Evolutionary conservation across 2,113 vertebrate genomes (phyloP).

Genomic region (Microtus pennsylvanicus): DNA sequence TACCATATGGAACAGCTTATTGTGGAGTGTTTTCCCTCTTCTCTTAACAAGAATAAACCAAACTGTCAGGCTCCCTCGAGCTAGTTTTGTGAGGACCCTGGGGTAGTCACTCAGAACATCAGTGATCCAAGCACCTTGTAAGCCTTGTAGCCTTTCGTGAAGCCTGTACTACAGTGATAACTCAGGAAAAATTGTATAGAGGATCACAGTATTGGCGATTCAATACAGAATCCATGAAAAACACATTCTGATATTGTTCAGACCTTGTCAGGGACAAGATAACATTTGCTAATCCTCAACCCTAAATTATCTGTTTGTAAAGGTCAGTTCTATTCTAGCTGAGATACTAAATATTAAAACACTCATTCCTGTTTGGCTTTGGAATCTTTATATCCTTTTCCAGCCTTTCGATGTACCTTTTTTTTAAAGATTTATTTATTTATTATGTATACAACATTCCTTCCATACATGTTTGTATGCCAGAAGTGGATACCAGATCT

Average conservation of each 20-base stretch:
- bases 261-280: conserved; percentile 25
- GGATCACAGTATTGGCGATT: background rate
- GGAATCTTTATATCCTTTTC: conserved; percentile 47
- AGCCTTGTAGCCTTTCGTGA: conserved; percentile 21
- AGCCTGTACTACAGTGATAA: conserved; percentile 1
- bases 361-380: conserved; percentile 10
- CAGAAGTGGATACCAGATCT: no score
- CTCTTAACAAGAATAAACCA: conserved; percentile 18
- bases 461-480: no score
- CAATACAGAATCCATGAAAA: conserved; percentile 27
- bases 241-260: conserved; percentile 31
- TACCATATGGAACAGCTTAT: background rate
- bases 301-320: conserved; percentile 17
- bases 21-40: background rate
- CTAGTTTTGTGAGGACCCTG: background rate
- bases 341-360: conserved; percentile 36
- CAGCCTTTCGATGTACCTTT: background rate
- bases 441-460: no score
- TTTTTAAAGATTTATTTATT: no score
- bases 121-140: background rate
- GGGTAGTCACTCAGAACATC: conserved; percentile 43
- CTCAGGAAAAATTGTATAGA: background rate
- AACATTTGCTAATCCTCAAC: conserved; percentile 47
- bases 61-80: background rate
- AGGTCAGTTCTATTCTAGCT: conserved; percentile 43